Base-by-base conservation (phyloP, 2,888 invertebrate species). In the Cosmorhoe ocellata region DNA sequence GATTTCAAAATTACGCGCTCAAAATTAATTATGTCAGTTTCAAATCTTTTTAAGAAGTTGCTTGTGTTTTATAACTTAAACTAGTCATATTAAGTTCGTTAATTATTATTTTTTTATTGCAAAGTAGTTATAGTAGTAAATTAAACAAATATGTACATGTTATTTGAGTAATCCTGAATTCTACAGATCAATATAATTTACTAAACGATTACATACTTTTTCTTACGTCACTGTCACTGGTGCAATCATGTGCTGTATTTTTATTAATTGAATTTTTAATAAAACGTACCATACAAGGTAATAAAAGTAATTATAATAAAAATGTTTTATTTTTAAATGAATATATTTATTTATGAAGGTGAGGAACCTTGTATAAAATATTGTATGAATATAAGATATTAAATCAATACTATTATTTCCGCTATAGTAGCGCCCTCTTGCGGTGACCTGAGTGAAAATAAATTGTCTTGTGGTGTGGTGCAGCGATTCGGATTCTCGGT, bases 381-480 rank as follows among this genome's bases (percentile, higher is more conserved):
- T 9, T 27, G 27, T 32, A 27, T 18, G 11, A 31, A 31, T 28
- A 30, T 3, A 40, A 7, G 41, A 42, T 40, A 46, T 46, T 58
- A 66, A 66, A 76, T 81, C 80, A 76, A 84, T 84, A 82, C 58
- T 59, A 61, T 54, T 52, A 65, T 68, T 78, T 87, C 87, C 87
- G 82, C 74, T 65, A 31, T 55, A 12, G 14, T 55, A 59, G 61
- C 81, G 83, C 84, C 81, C 81, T 76, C 89, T 82, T 55, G 63
- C 68, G 79, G 57, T 58, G 49, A 55, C 59, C 62, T 67, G 58
- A 46, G 51, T 49, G 70, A 76, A 66, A 56, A 59, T 67, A 71
- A 81, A 74, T 80, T 82, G 83, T 84, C 85, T 84, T 86, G 84
- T 84, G 82, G 81, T 85, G 79, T 72, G 75, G 77, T 81, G 74